These are phyloP conservation scores for Tachycineta bicolor DNA, from an alignment of 2,113 vertebrate species.

Conservation along the genomic window DNA sequence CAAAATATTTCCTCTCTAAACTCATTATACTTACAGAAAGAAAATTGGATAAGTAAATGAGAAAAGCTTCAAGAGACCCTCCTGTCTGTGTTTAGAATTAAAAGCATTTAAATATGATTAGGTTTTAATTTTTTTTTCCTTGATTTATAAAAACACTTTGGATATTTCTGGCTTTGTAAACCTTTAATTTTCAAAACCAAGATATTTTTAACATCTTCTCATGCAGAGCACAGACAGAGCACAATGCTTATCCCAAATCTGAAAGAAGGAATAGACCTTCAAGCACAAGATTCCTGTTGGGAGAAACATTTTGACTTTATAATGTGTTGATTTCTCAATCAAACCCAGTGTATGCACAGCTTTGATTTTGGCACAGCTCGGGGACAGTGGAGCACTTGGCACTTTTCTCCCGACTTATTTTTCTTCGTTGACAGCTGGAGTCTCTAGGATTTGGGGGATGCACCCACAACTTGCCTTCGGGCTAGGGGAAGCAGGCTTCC, in stretches of 20 bases:
- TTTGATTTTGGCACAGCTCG: not conserved
- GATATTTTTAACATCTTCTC: not conserved
- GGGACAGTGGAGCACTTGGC: not conserved
- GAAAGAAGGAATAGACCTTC: not conserved
- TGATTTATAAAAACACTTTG: not conserved
- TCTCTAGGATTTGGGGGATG: not conserved
- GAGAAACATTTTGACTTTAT: not conserved
- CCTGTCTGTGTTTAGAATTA: not conserved
- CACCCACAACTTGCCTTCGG: not conserved
- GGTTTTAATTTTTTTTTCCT: not conserved
- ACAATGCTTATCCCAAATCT: not conserved
- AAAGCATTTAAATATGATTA: not conserved
- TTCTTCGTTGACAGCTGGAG: not conserved
- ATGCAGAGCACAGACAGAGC: not conserved
- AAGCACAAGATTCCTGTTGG: not conserved
- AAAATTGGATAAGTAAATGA: not conserved
- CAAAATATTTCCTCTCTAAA: slow-evolving; percentile 54
- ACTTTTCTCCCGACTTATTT: not conserved
- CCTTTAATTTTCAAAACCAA: not conserved
- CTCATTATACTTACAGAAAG: not conserved
- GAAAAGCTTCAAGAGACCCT: not conserved
- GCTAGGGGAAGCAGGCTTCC: not conserved
- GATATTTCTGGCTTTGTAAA: not conserved
- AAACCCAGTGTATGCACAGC: not conserved
- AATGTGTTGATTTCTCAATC: not conserved